Evolutionary conservation across 2,797 vertebrate genomes (phyloP).

Genomic region (Alectoris magna): DNA sequence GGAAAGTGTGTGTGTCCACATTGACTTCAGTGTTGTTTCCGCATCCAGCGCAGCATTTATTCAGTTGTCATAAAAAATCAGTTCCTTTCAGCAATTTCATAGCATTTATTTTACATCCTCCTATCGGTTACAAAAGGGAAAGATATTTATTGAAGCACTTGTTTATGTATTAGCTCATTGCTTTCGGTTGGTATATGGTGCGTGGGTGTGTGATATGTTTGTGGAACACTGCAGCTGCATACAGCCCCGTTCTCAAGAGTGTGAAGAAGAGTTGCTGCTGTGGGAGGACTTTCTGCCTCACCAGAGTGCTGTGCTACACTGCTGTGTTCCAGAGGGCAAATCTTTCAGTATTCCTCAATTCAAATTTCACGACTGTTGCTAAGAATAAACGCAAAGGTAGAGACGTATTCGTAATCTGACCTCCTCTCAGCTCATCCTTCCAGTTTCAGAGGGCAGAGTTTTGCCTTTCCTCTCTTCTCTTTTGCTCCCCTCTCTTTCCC

Average conservation of each 20-base stretch:
- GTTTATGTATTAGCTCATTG: neutral
- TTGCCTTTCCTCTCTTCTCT: neutral
- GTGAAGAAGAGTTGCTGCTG: neutral
- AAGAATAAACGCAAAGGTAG: neutral
- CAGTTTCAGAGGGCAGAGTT: neutral
- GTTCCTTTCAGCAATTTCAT: neutral
- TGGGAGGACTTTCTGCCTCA: neutral
- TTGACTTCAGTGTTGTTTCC: neutral
- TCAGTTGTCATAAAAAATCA: neutral
- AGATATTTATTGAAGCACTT: neutral
- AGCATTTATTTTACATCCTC: neutral
- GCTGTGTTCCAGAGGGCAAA: neutral
- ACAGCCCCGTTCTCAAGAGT: neutral
- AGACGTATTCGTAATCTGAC: fast-evolving
- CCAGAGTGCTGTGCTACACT: fast-evolving
- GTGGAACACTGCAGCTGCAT: fast-evolving
- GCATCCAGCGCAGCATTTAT: neutral
- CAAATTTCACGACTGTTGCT: neutral
- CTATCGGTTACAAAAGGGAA: neutral
- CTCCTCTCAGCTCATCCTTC: neutral
- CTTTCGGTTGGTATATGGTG: neutral
- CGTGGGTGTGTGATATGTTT: neutral
- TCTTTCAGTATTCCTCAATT: fast-evolving
- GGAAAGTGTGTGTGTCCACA: neutral
- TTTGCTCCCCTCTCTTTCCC: neutral